These are phyloP conservation scores for Chroicocephalus ridibundus DNA, from an alignment of 2,113 vertebrate species.

Conservation along the genomic window DNA sequence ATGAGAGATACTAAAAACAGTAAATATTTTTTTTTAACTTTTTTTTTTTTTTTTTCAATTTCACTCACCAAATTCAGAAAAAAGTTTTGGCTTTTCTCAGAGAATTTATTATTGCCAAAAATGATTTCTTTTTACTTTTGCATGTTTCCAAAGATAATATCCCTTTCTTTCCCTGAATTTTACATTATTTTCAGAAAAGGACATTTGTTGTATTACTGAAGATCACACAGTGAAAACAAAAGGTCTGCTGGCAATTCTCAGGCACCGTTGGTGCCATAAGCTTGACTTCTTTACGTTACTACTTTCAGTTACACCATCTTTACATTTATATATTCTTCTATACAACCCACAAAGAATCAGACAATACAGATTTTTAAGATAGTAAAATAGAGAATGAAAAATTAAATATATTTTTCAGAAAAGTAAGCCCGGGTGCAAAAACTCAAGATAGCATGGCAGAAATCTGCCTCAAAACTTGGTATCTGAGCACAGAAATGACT, in stretches of 20 bases:
- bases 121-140: not conserved
- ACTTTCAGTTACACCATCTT: not conserved
- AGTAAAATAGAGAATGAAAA: not conserved
- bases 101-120: not conserved
- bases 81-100: not conserved
- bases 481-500: not conserved
- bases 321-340: not conserved
- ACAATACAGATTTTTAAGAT: not conserved
- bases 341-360: not conserved
- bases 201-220: slow-evolving; percentile 23
- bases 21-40: not conserved
- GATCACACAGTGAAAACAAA: not conserved
- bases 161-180: slow-evolving; percentile 11
- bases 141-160: not conserved
- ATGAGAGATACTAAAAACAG: not conserved
- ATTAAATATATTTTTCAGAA: not conserved
- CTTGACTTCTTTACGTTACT: not conserved
- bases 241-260: not conserved
- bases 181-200: slow-evolving; percentile 40
- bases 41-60: not conserved
- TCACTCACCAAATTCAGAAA: not conserved
- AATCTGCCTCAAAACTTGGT: not conserved
- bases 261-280: not conserved
- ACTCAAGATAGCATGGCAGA: not conserved
- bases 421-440: not conserved